phyloP scores from a whole-genome alignment of 1,140 invertebrate genomes.

The Drosophila malerkotliana region DNA sequence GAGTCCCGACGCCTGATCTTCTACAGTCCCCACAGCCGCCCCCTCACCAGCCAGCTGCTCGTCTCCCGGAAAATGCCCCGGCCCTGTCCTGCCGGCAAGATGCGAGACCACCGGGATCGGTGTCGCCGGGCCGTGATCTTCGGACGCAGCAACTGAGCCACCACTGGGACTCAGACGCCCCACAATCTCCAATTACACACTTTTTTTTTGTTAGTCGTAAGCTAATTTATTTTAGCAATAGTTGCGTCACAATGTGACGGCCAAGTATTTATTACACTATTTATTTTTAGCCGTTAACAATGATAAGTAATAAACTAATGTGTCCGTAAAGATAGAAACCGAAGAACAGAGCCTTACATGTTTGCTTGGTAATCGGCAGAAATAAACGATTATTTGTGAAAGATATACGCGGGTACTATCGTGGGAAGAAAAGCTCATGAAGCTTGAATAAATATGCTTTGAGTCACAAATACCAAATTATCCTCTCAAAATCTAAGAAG shows the following conservation, averaged over 20 bases:
- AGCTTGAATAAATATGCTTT: too few relatives aligned
- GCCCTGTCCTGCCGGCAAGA: conserved; percentile 70
- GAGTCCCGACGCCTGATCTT: conserved; percentile 62
- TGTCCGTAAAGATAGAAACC: conserved; percentile 35
- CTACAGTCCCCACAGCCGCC: conserved; percentile 49
- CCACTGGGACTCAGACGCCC: too few relatives aligned
- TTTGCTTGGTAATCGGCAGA: neutral
- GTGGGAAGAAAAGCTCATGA: too few relatives aligned
- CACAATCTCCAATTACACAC: conserved; percentile 14
- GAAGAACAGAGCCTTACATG: neutral
- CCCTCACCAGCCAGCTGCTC: conserved; percentile 63
- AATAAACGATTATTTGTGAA: neutral
- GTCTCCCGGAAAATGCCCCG: conserved; percentile 46
- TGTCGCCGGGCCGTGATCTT: conserved; percentile 73
- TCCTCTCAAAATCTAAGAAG: too few relatives aligned
- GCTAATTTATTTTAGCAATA: conserved; percentile 47
- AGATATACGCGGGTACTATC: neutral
- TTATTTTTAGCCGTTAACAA: conserved; percentile 32
- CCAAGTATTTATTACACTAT: conserved; percentile 49
- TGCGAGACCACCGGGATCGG: conserved; percentile 77
- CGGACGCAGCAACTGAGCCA: conserved; percentile 52
- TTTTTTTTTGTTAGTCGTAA: conserved; percentile 38
- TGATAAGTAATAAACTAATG: conserved; percentile 36
- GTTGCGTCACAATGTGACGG: conserved; percentile 43
- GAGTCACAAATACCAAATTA: too few relatives aligned